Base-by-base conservation (phyloP, 2,888 invertebrate genomes). In the Flexamia atlantica region DNA sequence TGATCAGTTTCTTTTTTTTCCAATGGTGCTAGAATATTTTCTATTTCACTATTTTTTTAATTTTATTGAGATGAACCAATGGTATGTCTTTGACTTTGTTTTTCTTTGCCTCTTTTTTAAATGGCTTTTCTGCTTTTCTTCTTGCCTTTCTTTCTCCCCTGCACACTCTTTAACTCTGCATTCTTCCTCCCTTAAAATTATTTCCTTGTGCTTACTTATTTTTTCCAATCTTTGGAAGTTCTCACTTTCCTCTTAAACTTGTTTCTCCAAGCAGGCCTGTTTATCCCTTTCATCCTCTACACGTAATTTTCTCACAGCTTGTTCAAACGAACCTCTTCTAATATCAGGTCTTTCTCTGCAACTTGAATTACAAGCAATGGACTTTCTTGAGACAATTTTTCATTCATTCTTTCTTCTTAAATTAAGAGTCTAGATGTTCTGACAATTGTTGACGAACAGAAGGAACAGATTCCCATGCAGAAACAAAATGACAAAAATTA, bases 321-420 rank as follows among this genome's bases (percentile, higher is more conserved):
- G 93, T 87, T 94, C 94, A 5, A 93, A 90, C 93, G 91, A 87
- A 92, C 92, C 90, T 93, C 94, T 88, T 94, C 94, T 82, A 91
- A 90, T 7, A 93, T 89, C 20, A 91, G 91, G 83, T 94, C 93
- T 86, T 93, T 92, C 84, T 92, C 93, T 85, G 91, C 89, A 84
- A 91, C 92, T 86, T 93, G 91, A n/a, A n/a, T n/a, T n/a, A n/a
- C n/a, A n/a, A n/a, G n/a, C n/a, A n/a, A n/a, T n/a, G n/a, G n/a
- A n/a, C n/a, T n/a, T n/a, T n/a, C n/a, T n/a, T n/a, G n/a, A n/a
- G n/a, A n/a, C n/a, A n/a, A n/a, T n/a, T n/a, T n/a, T n/a, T n/a
- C n/a, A n/a, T n/a, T n/a, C n/a, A n/a, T n/a, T n/a, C n/a, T n/a
- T n/a, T n/a, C n/a, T n/a, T n/a, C n/a, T n/a, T n/a, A n/a, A n/a